Evolutionary conservation across 1,140 invertebrate genomes (phyloP), one percentile per base, ranked within the genome.

Genomic region (Diorhabda carinulata): DNA sequence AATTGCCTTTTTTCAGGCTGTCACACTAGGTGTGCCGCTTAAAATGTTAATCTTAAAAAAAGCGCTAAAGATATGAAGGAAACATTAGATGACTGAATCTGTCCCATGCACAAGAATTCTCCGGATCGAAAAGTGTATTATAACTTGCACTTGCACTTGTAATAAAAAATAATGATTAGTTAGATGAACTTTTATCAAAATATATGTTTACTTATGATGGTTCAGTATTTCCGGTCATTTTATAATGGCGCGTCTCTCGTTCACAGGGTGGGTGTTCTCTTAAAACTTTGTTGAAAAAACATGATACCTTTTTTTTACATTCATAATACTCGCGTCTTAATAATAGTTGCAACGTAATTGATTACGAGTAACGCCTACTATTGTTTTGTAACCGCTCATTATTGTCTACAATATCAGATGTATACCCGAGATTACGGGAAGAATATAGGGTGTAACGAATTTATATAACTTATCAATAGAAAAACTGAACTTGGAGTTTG

Each of bases 301-400:
- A 43, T 56, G 64, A 40, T 65, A 65, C 61, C 61, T 62, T 65
- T 65, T 65, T 65, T 57, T 65, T 43, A 65, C 57, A 41, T 52
- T 8, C 47, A 8, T 52, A n/a, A 8, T 8, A 4, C 57, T 57
- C 64, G 64, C 41, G 52, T 65, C 64, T 65, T 65, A 65, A 65
- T 65, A 65, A 65, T 65, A 57, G 64, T 65, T 43, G 64, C 42
- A 65, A 41, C 41, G 57, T 65, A 65, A 65, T 65, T 65, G 64
- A 65, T 65, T 65, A 65, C 64, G 25, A 57, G 64, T n/a, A 57
- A 57, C 64, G 64, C 64, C 64, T 45, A 57, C 64, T 65, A 65
- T 65, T 65, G 64, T 65, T 43, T 65, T 56, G 47, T 65, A 65
- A 65, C 64, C 64, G 57, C 52, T 65, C 56, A 65, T 65, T 65